These are phyloP conservation scores for Phrynocephalus versicolor DNA, from an alignment of 2,113 vertebrate species.

Conservation along the genomic window DNA sequence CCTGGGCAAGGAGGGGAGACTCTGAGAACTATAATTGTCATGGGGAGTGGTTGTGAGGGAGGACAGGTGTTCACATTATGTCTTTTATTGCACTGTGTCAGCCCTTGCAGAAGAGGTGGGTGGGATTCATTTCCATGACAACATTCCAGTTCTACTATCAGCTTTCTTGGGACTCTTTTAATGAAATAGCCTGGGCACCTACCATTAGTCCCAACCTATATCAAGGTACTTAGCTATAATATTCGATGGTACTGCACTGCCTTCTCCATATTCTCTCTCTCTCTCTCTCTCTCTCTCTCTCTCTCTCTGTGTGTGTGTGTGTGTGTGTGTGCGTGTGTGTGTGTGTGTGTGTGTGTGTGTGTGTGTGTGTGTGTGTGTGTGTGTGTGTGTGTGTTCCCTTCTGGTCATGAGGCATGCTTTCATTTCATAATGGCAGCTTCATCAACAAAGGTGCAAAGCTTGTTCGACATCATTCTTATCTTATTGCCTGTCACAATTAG, in stretches of 20 bases:
- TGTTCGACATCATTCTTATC: slow-evolving; percentile 14
- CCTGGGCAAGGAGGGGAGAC: slow-evolving; percentile 39
- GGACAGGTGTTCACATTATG: slow-evolving; percentile 48
- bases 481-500: neutral
- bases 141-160: neutral
- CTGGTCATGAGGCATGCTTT: neutral
- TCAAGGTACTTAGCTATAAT: neutral
- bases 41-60: slow-evolving; percentile 56
- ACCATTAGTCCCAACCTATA: neutral
- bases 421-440: neutral
- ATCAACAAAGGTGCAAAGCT: neutral
- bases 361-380: too few species aligned
- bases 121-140: rapidly evolving
- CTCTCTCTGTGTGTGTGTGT: too few species aligned
- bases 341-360: too few species aligned
- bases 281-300: too few species aligned
- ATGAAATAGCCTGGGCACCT: neutral
- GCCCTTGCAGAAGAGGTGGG: slow-evolving; percentile 2
- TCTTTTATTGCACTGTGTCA: slow-evolving; percentile 34
- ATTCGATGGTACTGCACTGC: neutral
- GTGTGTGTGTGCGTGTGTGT: too few species aligned
- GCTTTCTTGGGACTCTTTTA: neutral
- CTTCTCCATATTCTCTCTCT: neutral
- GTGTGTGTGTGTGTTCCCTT: too few species aligned
- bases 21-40: slow-evolving; percentile 56